These are phyloP conservation scores for Phycodurus eques DNA, from an alignment of 2,113 vertebrate genomes.

Conservation along the genomic window DNA sequence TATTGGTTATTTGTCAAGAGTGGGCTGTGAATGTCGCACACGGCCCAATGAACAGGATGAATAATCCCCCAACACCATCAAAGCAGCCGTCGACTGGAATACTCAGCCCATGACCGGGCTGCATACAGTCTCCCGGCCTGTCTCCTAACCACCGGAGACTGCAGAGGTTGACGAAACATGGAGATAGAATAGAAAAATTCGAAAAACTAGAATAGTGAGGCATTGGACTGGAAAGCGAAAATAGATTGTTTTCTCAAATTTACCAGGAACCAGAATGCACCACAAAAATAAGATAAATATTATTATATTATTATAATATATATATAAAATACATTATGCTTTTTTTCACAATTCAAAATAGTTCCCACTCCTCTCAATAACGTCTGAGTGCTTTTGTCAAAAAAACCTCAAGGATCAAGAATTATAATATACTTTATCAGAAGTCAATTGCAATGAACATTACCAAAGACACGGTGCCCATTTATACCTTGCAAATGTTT, in stretches of 20 bases:
- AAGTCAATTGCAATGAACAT: too few relatives aligned
- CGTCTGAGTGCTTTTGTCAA: too few relatives aligned
- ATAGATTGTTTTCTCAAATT: not conserved
- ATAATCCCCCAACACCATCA: slow-evolving; percentile 71
- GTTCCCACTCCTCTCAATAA: too few relatives aligned
- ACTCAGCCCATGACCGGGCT: slow-evolving; percentile 62
- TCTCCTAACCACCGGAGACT: slow-evolving; percentile 59
- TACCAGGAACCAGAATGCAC: too few relatives aligned
- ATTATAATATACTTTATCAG: too few relatives aligned
- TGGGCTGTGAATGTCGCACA: slow-evolving; percentile 38
- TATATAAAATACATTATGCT: too few relatives aligned
- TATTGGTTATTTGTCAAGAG: slow-evolving; percentile 37
- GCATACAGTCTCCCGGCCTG: slow-evolving; percentile 50
- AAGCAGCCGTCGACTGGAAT: slow-evolving; percentile 60
- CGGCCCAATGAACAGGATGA: slow-evolving; percentile 57
- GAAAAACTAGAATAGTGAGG: not conserved
- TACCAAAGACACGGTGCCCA: too few relatives aligned
- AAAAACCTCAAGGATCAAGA: too few relatives aligned
- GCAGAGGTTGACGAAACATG: slow-evolving; percentile 49
- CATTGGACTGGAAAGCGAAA: not conserved
- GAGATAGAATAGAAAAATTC: slow-evolving; percentile 36
- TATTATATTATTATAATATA: too few relatives aligned
- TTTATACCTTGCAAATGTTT: too few relatives aligned
- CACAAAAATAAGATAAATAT: too few relatives aligned
- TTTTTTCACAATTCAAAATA: too few relatives aligned